Evolutionary conservation across 2,113 vertebrate species (phyloP).

Genomic region (Miniopterus natalensis): DNA sequence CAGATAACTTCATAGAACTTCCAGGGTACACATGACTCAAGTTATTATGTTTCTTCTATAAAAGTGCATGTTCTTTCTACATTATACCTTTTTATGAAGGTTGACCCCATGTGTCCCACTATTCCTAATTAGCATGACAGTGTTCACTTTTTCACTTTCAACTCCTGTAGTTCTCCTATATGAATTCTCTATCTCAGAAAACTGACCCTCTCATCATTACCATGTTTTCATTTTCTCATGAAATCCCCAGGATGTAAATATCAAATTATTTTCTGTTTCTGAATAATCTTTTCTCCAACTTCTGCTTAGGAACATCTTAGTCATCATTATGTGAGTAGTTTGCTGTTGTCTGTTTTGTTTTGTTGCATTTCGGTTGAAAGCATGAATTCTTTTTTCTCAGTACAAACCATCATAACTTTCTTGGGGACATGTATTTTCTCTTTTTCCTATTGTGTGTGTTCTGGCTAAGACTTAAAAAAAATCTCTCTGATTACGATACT

Average conservation of each 20-base stretch:
- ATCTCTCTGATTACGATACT: not conserved
- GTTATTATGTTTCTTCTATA: not conserved
- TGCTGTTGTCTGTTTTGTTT: not conserved
- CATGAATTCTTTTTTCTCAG: not conserved
- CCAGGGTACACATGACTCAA: not conserved
- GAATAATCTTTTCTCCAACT: not conserved
- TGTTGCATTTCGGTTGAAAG: not conserved
- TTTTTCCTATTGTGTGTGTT: not conserved
- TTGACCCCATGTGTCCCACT: not conserved
- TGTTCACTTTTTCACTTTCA: not conserved
- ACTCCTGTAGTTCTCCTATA: not conserved
- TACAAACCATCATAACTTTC: not conserved
- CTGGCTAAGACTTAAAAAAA: not conserved
- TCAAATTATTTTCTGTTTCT: not conserved
- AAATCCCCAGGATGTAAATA: not conserved
- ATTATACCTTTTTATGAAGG: not conserved
- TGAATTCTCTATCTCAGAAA: not conserved
- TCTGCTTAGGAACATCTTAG: not conserved
- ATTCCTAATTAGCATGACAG: not conserved
- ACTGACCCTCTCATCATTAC: not conserved
- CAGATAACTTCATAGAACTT: not conserved
- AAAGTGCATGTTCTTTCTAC: not conserved
- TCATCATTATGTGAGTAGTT: not conserved
- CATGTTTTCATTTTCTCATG: not conserved
- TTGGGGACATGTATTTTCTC: not conserved